phyloP scores from a whole-genome alignment of 2,888 invertebrate genomes.

The Ctena decussata region DNA sequence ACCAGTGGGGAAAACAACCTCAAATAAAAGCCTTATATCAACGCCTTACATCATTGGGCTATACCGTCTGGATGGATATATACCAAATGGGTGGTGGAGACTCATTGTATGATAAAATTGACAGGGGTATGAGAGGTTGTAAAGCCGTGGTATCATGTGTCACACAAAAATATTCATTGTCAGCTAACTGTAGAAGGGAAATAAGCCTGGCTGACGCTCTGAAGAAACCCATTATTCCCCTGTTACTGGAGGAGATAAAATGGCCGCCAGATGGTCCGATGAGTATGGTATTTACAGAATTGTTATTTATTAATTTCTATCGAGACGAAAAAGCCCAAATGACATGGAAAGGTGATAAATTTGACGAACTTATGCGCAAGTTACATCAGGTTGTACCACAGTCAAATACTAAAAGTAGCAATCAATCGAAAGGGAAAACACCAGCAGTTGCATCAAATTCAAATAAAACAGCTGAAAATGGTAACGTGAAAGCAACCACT shows the following conservation, averaged over 20 bases:
- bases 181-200: slow-evolving; percentile 85
- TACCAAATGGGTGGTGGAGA: slow-evolving; percentile 86
- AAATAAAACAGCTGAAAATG: not conserved
- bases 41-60: slow-evolving; percentile 77
- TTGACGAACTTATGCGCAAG: slow-evolving; percentile 73
- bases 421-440: not conserved
- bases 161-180: slow-evolving; percentile 84
- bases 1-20: slow-evolving; percentile 85
- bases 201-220: slow-evolving; percentile 84
- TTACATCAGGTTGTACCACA: slow-evolving; percentile 30
- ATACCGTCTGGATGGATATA: slow-evolving; percentile 85
- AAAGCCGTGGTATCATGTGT: slow-evolving; percentile 83
- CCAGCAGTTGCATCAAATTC: too few relatives aligned
- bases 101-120: slow-evolving; percentile 85
- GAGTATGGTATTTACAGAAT: slow-evolving; percentile 84
- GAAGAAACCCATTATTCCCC: slow-evolving; percentile 84
- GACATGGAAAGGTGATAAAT: slow-evolving; percentile 74
- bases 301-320: slow-evolving; percentile 82
- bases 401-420: too few relatives aligned
- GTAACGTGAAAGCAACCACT: not conserved
- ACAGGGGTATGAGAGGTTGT: slow-evolving; percentile 81
- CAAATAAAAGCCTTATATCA: slow-evolving; percentile 81
- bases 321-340: slow-evolving; percentile 67
- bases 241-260: slow-evolving; percentile 81
- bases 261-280: slow-evolving; percentile 86